Evolutionary conservation across 2,113 vertebrate genomes (phyloP), one percentile per base, ranked within the genome.

Genomic region (Tragelaphus buxtoni): DNA sequence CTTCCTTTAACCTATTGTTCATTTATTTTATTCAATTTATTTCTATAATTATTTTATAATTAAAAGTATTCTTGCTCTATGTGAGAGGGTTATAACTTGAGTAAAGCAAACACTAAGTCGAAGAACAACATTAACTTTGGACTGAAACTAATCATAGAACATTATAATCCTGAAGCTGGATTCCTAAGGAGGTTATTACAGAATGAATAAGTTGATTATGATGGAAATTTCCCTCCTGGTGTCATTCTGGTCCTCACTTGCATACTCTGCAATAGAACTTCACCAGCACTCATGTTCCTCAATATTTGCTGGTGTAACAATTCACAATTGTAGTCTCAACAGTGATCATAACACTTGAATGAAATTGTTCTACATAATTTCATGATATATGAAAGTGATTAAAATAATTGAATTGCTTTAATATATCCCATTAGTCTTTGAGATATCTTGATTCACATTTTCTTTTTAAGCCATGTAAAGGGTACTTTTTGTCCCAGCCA

Each of bases 31-130:
- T 97, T 98, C 96, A 97, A 98, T 98, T 98, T 98, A 97, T 96
- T 98, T 97, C 97, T 97, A 97, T 98, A 98, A 98, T 98, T 98
- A 98, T 98, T 98, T 98, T 98, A 97, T 98, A 98, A 98, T 98
- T 97, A 98, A 98, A 98, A 98, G 85, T 97, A 97, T 96, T 96
- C 94, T 94, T 1, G 0, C 82, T 95, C 45, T 94, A 61, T 86
- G 76, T 88, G 88, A 92, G 56, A 95, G 49, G 91, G 94, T 97
- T 96, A 98, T 94, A 96, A 96, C 81, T 95, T 91, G 76, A 88
- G 96, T 96, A 96, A 94, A 98, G 97, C 97, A 98, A 97, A 98
- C 96, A 97, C 53, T 94, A 93, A 93, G 90, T 98, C 96, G 98
- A 98, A 98, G 97, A 92, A 96, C 92, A 98, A 98, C 97, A 98